Evolutionary conservation across 2,113 vertebrate species (phyloP), one percentile per base, ranked within the genome.

Genomic region (Oceanites oceanicus): DNA sequence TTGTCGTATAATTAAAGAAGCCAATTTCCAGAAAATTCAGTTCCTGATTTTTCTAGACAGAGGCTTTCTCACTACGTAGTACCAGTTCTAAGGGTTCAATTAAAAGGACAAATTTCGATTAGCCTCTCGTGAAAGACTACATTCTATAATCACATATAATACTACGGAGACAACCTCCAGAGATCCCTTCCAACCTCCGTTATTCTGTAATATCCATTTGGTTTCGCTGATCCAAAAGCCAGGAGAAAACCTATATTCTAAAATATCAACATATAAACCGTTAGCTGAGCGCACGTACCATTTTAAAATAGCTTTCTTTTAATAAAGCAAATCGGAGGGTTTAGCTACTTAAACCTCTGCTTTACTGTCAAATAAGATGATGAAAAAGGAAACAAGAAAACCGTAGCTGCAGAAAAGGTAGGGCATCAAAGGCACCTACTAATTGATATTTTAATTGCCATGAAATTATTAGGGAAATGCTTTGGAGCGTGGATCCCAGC

Each of bases 241-340:
- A 38, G 49, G 55, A 85, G 36, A 79, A 84, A 84, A 75, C 13
- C 36, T 8, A 1, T 7, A 5, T 11, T 58, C 32, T 50, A 21
- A 55, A 50, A 32, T 27, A 59, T 20, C 7, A 42, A 36, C 26
- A 9, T 4, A 17, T 1, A 73, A 67, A 78, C 15, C n/a, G 13
- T 19, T 9, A n/a, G 11, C 3, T 6, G n/a, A 40, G 73, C 4
- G 1, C 50, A 15, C 3, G 0, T 4, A 26, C 5, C 7, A 4
- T 6, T 49, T 45, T 7, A 65, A 75, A 81, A 19, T 1, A 19
- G 32, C 13, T 18, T 45, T n/a, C 30, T 38, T 88, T 86, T 76
- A 53, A 59, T 2, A 26, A 34, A 32, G 56, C 3, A 11, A 42
- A 61, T 1, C 45, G 42, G 16, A 52, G 10, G 8, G 45, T 32